Evolutionary conservation across 2,797 vertebrate genomes (phyloP).

Genomic region (Buphagus erythrorhynchus): DNA sequence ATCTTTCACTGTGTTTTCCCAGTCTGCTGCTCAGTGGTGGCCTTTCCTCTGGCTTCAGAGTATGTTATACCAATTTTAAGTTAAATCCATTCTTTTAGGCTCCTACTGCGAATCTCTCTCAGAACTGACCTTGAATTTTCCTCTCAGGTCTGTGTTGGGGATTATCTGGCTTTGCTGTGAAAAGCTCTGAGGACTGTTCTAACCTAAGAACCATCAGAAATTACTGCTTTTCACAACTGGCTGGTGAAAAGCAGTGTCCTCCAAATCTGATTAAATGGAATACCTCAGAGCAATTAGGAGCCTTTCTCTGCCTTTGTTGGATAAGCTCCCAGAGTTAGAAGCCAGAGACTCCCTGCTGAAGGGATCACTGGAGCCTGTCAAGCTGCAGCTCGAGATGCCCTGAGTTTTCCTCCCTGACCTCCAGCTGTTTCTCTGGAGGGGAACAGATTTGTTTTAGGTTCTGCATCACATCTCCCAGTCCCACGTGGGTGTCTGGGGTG

Average conservation of each 20-base stretch:
- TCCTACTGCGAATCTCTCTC: not conserved
- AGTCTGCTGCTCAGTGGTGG: not conserved
- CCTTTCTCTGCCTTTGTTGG: not conserved
- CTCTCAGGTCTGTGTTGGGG: not conserved
- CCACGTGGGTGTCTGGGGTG: not conserved
- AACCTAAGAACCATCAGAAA: not conserved
- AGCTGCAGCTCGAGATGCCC: not conserved
- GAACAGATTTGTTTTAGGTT: not conserved
- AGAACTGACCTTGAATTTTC: not conserved
- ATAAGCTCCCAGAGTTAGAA: not conserved
- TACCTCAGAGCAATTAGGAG: not conserved
- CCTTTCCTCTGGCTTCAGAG: not conserved
- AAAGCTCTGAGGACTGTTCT: not conserved
- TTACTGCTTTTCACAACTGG: not conserved
- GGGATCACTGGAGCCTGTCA: not conserved
- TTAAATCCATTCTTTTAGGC: not conserved
- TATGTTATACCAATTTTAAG: not conserved
- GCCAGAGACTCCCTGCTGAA: not conserved
- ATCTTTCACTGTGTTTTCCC: not conserved
- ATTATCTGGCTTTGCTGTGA: slow-evolving; percentile 39
- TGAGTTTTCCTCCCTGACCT: not conserved
- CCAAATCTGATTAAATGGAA: slow-evolving; percentile 23
- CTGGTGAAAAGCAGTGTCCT: not conserved
- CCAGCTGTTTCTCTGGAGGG: not conserved
- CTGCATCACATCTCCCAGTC: not conserved